A percentile compares a stretch with the other conserved stretches of the same genome.
phyloP scores from a whole-genome alignment of 2,888 invertebrate genomes.

The Atethmia centrago region DNA sequence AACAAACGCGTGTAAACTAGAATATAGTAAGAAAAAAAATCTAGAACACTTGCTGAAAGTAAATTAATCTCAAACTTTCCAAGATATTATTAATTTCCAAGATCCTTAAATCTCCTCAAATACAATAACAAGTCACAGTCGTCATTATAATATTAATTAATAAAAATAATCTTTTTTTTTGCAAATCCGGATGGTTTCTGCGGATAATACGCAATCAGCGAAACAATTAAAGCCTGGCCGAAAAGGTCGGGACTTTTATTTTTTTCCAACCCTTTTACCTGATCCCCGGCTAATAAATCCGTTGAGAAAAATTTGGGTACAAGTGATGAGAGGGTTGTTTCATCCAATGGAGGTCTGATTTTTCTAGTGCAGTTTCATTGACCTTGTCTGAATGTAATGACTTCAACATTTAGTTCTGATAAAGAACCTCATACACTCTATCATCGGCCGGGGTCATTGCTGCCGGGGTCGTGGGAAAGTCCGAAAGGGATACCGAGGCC shows the following conservation, averaged over 20 bases:
- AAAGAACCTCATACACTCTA: background rate
- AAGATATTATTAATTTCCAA: too few species aligned
- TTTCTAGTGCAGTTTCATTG: background rate
- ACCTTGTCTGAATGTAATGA: background rate
- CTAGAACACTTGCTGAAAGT: background rate
- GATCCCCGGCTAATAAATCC: constrained; percentile 74
- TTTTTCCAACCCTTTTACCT: constrained; percentile 72
- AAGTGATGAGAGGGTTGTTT: constrained; percentile 30
- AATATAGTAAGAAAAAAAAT: background rate
- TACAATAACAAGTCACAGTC: constrained; percentile 10
- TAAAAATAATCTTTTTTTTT: constrained; percentile 52
- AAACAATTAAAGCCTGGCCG: constrained; percentile 75
- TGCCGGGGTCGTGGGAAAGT: too few species aligned
- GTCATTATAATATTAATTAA: constrained; percentile 46
- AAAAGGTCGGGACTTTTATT: constrained; percentile 70
- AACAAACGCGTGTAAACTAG: background rate
- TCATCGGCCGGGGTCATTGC: too few species aligned
- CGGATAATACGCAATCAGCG: constrained; percentile 76
- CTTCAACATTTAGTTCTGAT: background rate
- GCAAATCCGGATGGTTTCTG: constrained; percentile 65
- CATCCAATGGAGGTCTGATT: background rate
- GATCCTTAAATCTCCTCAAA: background rate
- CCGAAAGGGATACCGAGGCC: too few species aligned
- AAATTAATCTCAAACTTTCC: background rate
- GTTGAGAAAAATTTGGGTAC: constrained; percentile 57